These are phyloP conservation scores for Anastatus disparis DNA, from an alignment of 1,140 invertebrate species.

Conservation along the genomic window DNA sequence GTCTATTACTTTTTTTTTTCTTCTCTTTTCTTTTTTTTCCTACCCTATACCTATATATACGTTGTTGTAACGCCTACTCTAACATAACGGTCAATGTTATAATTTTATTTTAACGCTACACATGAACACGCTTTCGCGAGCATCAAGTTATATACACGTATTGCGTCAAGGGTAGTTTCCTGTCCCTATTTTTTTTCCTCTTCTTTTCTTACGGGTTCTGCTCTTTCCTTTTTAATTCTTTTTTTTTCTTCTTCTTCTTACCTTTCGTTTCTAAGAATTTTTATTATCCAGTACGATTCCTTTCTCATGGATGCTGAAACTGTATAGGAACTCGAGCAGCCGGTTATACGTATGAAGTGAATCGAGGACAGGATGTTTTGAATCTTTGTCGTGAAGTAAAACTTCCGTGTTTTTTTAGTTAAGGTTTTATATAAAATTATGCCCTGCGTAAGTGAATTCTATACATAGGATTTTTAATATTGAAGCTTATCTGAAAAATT, in stretches of 20 bases:
- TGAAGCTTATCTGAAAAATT: too few relatives aligned
- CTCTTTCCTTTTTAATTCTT: too few relatives aligned
- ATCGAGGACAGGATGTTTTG: not conserved
- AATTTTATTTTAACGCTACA: slow-evolving; percentile 26
- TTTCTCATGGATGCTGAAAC: not conserved
- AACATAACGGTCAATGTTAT: slow-evolving; percentile 18
- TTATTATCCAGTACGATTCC: slow-evolving; percentile 7
- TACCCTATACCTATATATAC: not conserved
- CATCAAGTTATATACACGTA: not conserved
- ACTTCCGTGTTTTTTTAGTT: not conserved
- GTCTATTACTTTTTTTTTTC: slow-evolving; percentile 2
- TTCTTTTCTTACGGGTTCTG: not conserved
- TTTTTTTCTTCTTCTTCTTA: not conserved
- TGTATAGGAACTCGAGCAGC: not conserved
- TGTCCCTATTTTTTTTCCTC: not conserved
- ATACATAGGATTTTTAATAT: too few relatives aligned
- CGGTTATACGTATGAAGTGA: not conserved
- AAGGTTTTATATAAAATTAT: too few relatives aligned
- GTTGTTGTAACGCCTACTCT: not conserved
- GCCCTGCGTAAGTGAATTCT: too few relatives aligned
- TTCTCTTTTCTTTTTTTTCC: not conserved
- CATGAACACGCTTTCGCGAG: slow-evolving; percentile 24
- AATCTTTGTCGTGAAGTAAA: not conserved
- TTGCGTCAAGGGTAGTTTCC: not conserved
- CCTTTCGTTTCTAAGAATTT: not conserved